Conservation (phyloP, 2,113 vertebrate genomes). For the Cheirogaleus medius region DNA sequence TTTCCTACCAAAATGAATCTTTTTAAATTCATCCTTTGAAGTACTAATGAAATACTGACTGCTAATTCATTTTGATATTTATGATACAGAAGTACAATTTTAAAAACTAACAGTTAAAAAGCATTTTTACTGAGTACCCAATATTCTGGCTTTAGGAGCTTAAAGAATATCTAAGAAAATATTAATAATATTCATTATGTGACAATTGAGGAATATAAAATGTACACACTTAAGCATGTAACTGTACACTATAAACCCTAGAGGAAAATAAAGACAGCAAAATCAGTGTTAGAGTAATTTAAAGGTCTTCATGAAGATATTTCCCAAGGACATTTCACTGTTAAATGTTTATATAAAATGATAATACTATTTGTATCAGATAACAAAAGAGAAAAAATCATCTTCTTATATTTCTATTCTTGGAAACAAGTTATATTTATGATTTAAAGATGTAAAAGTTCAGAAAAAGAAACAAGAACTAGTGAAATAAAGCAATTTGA, state of each 20-base stretch:
- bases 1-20: not conserved
- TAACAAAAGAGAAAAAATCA: not conserved
- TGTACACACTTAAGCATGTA: not conserved
- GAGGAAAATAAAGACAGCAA: not conserved
- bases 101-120: conserved; percentile 27
- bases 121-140: conserved; percentile 4
- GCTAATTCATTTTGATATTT: conserved; percentile 9
- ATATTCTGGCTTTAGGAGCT: not conserved
- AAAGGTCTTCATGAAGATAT: not conserved
- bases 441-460: not conserved
- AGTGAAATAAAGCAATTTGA: not conserved
- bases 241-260: not conserved
- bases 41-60: not conserved
- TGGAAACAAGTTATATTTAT: not conserved
- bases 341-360: conserved; percentile 4
- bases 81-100: not conserved
- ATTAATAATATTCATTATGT: not conserved
- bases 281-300: not conserved
- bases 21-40: not conserved
- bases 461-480: not conserved
- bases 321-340: not conserved
- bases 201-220: not conserved
- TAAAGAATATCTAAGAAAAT: not conserved
- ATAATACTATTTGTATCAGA: not conserved
- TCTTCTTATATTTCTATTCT: not conserved